These are phyloP conservation scores for Conomelus anceps DNA, from an alignment of 2,888 invertebrate genomes.

Conservation along the genomic window DNA sequence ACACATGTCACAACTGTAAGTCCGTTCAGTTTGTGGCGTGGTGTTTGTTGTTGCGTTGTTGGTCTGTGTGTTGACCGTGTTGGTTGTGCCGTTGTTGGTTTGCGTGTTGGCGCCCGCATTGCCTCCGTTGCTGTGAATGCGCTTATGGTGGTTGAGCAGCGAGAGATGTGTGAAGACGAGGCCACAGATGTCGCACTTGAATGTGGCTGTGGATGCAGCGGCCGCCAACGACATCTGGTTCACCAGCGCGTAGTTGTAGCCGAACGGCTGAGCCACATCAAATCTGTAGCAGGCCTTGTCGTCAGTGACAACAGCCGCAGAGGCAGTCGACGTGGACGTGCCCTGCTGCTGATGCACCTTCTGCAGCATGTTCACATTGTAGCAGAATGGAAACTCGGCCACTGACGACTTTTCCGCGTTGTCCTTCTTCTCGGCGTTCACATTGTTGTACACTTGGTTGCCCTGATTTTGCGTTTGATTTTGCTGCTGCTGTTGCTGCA, in stretches of 20 bases:
- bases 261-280: constrained; percentile 43
- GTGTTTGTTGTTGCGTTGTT: constrained; percentile 5
- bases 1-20: constrained; percentile 46
- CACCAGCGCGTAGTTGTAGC: constrained; percentile 73
- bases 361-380: constrained; percentile 48
- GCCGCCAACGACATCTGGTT: constrained; percentile 76
- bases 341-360: constrained; percentile 40
- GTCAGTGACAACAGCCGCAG: constrained; percentile 43
- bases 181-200: constrained; percentile 83
- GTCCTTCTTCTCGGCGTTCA: constrained; percentile 33
- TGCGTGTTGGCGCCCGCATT: constrained; percentile 12
- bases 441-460: constrained; percentile 29
- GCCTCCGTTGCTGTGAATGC: constrained; percentile 51
- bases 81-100: neutral
- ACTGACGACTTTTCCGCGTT: constrained; percentile 38
- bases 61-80: neutral
- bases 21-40: constrained; percentile 40
- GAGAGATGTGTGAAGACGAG: constrained; percentile 77
- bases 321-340: constrained; percentile 37
- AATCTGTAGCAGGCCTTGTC: constrained; percentile 47
- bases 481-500: constrained; percentile 27
- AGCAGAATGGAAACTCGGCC: constrained; percentile 47
- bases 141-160: constrained; percentile 77
- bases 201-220: constrained; percentile 63
- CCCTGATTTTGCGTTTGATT: constrained; percentile 25